These are phyloP conservation scores for Hypsibius dujardini DNA, from an alignment of 1,140 invertebrate species.

Conservation along the genomic window DNA sequence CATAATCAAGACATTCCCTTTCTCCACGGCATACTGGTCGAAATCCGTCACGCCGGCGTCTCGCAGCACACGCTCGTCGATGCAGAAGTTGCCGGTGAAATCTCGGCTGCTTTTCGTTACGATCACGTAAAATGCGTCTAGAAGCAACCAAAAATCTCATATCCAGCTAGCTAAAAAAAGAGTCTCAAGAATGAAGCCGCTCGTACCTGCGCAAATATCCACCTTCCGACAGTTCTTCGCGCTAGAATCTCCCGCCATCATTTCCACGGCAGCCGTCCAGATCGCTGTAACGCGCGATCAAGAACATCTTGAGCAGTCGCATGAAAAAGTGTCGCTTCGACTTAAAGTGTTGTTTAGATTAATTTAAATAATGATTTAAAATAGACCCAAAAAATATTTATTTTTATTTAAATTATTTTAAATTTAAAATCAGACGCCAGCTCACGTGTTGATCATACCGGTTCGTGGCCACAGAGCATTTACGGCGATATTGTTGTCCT, in stretches of 20 bases:
- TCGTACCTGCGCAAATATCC: conserved; percentile 62
- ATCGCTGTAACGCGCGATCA: conserved; percentile 49
- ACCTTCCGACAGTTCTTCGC: conserved; percentile 52
- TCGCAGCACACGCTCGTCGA: conserved; percentile 77
- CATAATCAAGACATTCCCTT: conserved; percentile 36
- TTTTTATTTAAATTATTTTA: neutral
- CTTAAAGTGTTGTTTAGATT: neutral
- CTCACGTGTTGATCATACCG: conserved; percentile 43
- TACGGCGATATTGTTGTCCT: conserved; percentile 61
- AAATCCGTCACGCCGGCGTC: conserved; percentile 64
- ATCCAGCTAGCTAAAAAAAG: too few relatives aligned
- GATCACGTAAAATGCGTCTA: conserved; percentile 78
- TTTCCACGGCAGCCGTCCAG: conserved; percentile 84
- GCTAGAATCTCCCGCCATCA: conserved; percentile 51
- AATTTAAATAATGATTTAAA: neutral
- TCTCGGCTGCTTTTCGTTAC: conserved; percentile 55
- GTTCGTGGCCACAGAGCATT: conserved; percentile 94
- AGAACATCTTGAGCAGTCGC: neutral
- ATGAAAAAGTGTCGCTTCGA: neutral
- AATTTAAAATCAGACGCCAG: conserved; percentile 29
- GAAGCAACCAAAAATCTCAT: neutral
- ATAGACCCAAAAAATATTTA: neutral
- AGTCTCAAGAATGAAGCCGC: neutral
- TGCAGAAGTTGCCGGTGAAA: conserved; percentile 72
- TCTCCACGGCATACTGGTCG: conserved; percentile 62